phyloP scores from a whole-genome alignment of 2,888 invertebrate genomes.

The Athetis lepigone region DNA sequence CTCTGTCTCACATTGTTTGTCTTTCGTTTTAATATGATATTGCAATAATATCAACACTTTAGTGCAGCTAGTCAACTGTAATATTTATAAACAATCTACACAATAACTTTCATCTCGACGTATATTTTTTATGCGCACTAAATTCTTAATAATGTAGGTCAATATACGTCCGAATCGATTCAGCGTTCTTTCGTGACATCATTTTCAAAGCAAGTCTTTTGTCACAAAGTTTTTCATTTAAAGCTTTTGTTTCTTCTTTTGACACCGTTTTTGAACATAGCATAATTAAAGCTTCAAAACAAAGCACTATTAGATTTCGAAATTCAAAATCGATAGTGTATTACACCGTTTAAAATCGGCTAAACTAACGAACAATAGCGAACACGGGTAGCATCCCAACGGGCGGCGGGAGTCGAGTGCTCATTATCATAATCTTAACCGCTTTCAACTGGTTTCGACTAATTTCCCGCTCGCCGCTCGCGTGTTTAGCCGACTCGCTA shows the following conservation, averaged over 20 bases:
- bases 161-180: conserved; percentile 28
- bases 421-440: conserved; percentile 80
- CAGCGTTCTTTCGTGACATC: conserved; percentile 17
- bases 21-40: conserved; percentile 34
- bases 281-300: no score
- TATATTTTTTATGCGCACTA: conserved; percentile 1
- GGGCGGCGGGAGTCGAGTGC: conserved; percentile 63
- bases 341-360: conserved; percentile 52
- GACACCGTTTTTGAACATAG: no score
- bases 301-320: not conserved
- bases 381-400: conserved; percentile 64
- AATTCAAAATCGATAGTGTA: conserved; percentile 40
- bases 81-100: conserved; percentile 31
- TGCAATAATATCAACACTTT: conserved; percentile 44
- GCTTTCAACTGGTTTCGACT: conserved; percentile 72
- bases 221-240: not conserved
- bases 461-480: conserved; percentile 73
- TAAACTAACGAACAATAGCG: conserved; percentile 56
- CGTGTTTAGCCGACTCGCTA: conserved; percentile 68
- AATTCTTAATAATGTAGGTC: conserved; percentile 9
- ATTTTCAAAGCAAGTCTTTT: conserved; percentile 21
- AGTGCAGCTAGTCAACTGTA: conserved; percentile 35
- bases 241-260: no score
- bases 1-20: conserved; percentile 19
- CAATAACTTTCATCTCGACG: conserved; percentile 10